These are phyloP conservation scores for Oxygymnocypris stewartii DNA, from an alignment of 2,113 vertebrate species.

Conservation along the genomic window DNA sequence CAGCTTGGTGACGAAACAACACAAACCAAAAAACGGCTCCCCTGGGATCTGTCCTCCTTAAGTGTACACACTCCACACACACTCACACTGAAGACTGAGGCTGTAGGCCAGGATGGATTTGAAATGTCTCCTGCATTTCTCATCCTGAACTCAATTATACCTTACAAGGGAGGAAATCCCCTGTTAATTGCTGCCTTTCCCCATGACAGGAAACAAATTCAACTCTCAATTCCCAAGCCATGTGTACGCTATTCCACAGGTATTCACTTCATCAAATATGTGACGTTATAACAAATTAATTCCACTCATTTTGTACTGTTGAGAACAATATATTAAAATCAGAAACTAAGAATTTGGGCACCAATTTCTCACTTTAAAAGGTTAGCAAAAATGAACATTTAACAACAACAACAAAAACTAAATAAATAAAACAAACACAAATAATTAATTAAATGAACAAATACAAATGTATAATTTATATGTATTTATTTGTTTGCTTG, in stretches of 20 bases:
- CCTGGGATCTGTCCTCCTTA: slow-evolving; percentile 9
- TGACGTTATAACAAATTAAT: slow-evolving; percentile 69
- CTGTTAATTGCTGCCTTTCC: slow-evolving; percentile 60
- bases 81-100: neutral
- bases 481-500: neutral
- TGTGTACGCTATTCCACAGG: slow-evolving; percentile 49
- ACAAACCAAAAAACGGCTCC: slow-evolving; percentile 6
- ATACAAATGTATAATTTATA: too few species aligned
- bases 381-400: neutral
- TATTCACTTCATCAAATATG: slow-evolving; percentile 56
- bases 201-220: slow-evolving; percentile 58
- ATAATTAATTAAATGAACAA: too few species aligned
- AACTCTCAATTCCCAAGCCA: slow-evolving; percentile 49
- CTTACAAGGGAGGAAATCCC: slow-evolving; percentile 66
- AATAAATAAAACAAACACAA: too few species aligned
- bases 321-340: slow-evolving; percentile 33
- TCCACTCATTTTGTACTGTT: slow-evolving; percentile 51
- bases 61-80: slow-evolving; percentile 21
- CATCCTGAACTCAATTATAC: slow-evolving; percentile 66
- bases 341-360: neutral
- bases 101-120: slow-evolving; percentile 52
- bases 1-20: neutral
- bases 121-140: slow-evolving; percentile 53
- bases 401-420: too few species aligned
- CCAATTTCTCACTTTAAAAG: neutral